A percentile compares a stretch with the other conserved stretches of the same genome.
Evolutionary conservation across 2,888 invertebrate genomes (phyloP).

Genomic region (Aricia artaxerxes): DNA sequence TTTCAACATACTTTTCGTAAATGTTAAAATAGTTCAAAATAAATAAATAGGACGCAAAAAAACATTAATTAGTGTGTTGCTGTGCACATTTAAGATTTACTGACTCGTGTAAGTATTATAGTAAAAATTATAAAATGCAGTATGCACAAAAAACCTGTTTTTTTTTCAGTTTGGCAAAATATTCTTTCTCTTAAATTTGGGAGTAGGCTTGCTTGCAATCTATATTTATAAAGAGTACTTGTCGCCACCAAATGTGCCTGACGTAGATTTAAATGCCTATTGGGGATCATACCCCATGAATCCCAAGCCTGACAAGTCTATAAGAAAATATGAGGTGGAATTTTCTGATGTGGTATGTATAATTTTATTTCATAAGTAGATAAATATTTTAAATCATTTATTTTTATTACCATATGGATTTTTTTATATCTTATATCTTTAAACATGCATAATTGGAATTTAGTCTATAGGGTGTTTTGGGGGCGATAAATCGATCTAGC

Average conservation of each 20-base stretch:
- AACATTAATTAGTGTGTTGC: neutral
- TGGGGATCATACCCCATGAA: slow-evolving; percentile 81
- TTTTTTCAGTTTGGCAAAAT: slow-evolving; percentile 47
- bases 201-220: slow-evolving; percentile 43
- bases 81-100: neutral
- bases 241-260: slow-evolving; percentile 49
- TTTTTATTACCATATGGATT: neutral
- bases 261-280: slow-evolving; percentile 68
- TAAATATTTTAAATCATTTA: neutral
- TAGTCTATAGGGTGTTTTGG: too few species aligned
- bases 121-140: neutral
- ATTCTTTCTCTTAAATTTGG: slow-evolving; percentile 41
- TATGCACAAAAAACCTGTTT: neutral
- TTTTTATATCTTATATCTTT: too few species aligned
- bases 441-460: too few species aligned
- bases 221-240: slow-evolving; percentile 45
- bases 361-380: neutral
- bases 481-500: too few species aligned
- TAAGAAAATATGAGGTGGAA: slow-evolving; percentile 82
- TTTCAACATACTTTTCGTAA: too few species aligned
- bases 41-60: neutral
- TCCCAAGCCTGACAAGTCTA: slow-evolving; percentile 69
- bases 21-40: too few species aligned
- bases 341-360: slow-evolving; percentile 80
- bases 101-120: too few species aligned